Evolutionary conservation across 2,797 vertebrate species (phyloP).

Genomic region (Loriculus beryllinus): DNA sequence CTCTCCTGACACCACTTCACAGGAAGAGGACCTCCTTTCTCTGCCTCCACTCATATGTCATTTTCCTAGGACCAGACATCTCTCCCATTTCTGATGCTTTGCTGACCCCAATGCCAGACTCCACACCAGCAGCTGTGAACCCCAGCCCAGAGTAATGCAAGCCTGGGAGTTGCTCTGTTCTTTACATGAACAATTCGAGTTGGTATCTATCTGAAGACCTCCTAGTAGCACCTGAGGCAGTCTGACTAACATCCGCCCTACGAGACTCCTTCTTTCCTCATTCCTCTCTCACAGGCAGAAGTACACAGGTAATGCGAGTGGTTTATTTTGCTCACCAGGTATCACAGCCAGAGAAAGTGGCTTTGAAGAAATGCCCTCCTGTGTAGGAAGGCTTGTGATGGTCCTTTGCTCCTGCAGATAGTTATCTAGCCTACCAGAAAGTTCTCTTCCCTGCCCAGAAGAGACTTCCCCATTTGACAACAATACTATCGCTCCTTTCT

Average conservation of each 20-base stretch:
- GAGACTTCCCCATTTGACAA: not conserved
- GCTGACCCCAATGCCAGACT: not conserved
- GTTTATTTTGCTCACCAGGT: not conserved
- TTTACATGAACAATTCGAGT: rapidly evolving
- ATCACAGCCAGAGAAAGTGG: not conserved
- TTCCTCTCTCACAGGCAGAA: not conserved
- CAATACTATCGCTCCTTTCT: not conserved
- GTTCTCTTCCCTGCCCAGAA: not conserved
- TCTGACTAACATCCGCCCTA: not conserved
- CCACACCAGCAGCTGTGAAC: rapidly evolving
- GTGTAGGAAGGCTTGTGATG: not conserved
- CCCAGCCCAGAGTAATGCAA: rapidly evolving
- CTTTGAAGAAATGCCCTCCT: not conserved
- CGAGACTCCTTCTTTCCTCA: not conserved
- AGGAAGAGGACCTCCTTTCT: not conserved
- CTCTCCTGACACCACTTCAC: not conserved
- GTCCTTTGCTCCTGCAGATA: not conserved
- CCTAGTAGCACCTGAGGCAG: not conserved
- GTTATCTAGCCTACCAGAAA: not conserved
- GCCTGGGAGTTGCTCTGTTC: not conserved
- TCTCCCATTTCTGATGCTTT: not conserved
- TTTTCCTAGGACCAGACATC: not conserved
- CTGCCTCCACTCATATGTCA: not conserved
- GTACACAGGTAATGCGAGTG: not conserved
- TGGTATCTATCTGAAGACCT: not conserved